These are phyloP conservation scores for Diorhabda elongata DNA, from an alignment of 1,140 invertebrate genomes.

Conservation along the genomic window DNA sequence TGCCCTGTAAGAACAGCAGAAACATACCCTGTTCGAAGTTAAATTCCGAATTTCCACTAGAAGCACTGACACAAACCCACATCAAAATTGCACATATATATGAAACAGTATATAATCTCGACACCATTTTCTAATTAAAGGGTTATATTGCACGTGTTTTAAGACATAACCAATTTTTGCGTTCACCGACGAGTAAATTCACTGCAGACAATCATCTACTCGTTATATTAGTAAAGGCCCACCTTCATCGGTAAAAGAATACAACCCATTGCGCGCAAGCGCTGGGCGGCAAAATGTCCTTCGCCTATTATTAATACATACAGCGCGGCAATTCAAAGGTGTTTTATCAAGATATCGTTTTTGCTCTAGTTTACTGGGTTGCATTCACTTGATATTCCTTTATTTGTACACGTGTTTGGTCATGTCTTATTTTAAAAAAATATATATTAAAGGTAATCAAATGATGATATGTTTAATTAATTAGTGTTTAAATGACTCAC, in stretches of 20 bases:
- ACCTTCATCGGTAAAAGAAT: conserved; percentile 29
- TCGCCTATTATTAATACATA: conserved; percentile 14
- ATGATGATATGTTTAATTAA: background rate
- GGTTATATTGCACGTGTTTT: conserved; percentile 34
- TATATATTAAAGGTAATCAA: background rate
- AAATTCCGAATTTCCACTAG: conserved; percentile 29
- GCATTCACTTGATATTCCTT: background rate
- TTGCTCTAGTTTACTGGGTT: background rate
- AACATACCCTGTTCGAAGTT: conserved; percentile 32
- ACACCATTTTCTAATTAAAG: conserved; percentile 30
- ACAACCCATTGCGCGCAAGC: conserved; percentile 17
- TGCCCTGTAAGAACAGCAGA: conserved; percentile 10
- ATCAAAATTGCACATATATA: conserved; percentile 23
- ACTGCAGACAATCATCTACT: conserved; percentile 28
- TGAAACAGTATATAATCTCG: conserved; percentile 27
- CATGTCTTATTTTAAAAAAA: background rate
- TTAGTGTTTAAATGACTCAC: too few species aligned
- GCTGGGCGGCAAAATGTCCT: conserved; percentile 23
- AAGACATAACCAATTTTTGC: conserved; percentile 39
- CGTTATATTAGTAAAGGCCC: conserved; percentile 22
- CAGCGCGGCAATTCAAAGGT: conserved; percentile 29
- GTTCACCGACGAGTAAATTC: conserved; percentile 24
- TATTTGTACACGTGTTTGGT: too few species aligned
- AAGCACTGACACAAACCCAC: conserved; percentile 34
- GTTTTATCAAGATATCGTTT: conserved; percentile 18